These are phyloP conservation scores for Halichoerus grypus DNA, from an alignment of 2,113 vertebrate species.

Conservation along the genomic window DNA sequence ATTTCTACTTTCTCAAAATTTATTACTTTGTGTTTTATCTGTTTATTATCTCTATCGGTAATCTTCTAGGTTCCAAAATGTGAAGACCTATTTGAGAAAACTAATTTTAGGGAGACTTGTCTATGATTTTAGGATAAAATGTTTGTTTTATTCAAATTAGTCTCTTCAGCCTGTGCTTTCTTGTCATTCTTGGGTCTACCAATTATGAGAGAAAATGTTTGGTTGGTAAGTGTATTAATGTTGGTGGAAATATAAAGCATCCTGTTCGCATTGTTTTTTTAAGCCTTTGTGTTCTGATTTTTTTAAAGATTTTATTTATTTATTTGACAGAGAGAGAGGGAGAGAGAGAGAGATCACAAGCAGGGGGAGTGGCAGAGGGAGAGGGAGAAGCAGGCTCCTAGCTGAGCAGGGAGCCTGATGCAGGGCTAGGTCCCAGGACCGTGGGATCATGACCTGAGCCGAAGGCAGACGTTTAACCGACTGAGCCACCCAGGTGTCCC, in stretches of 20 bases:
- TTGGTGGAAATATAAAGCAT: neutral
- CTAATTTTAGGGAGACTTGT: neutral
- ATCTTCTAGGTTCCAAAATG: neutral
- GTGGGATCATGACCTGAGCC: too few species aligned
- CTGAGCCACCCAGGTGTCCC: neutral
- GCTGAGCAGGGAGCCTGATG: too few species aligned
- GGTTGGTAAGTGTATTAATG: neutral
- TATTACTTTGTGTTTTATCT: neutral
- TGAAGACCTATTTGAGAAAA: conserved; percentile 8
- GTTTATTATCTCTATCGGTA: neutral
- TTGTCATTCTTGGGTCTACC: neutral
- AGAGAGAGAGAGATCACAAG: too few species aligned
- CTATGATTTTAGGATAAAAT: neutral
- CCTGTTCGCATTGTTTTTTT: neutral
- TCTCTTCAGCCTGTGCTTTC: neutral
- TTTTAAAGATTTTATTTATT: neutral
- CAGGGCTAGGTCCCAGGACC: too few species aligned
- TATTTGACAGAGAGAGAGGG: neutral
- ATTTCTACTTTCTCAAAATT: neutral
- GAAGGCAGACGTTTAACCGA: neutral
- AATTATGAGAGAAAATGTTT: neutral
- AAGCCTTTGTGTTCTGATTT: neutral
- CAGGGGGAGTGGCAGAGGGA: neutral
- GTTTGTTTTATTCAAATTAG: neutral
- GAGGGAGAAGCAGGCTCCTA: neutral